Conservation (phyloP, 2,888 invertebrate genomes). For the Mesoligia furuncula region DNA sequence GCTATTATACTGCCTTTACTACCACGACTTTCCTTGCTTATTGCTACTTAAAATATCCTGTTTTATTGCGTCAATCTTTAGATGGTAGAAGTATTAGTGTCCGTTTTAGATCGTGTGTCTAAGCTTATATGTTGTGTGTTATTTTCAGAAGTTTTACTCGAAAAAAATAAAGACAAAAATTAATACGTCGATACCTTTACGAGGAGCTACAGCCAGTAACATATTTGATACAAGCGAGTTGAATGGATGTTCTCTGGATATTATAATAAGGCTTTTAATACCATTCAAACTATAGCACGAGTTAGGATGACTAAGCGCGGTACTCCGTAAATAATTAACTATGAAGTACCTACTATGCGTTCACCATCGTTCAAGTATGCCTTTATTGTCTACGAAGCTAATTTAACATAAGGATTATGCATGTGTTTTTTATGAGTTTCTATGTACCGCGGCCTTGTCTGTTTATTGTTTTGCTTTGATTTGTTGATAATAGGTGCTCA, state of each 20-base stretch:
- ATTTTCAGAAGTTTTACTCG: neutral
- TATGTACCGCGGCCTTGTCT: conserved; percentile 56
- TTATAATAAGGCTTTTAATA: conserved; percentile 29
- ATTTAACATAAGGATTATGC: conserved; percentile 57
- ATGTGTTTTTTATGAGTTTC: conserved; percentile 54
- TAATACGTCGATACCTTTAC: neutral
- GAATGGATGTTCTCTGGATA: conserved; percentile 3
- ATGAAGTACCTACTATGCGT: conserved; percentile 53
- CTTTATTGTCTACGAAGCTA: conserved; percentile 55
- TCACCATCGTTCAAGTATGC: conserved; percentile 55
- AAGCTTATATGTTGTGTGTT: neutral
- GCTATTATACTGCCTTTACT: conserved; percentile 73
- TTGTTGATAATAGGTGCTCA: conserved; percentile 55
- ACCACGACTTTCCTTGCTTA: conserved; percentile 61
- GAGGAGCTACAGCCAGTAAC: neutral
- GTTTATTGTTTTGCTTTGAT: conserved; percentile 56
- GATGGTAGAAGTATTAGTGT: conserved; percentile 2
- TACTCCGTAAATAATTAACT: conserved; percentile 50
- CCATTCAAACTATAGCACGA: conserved; percentile 21
- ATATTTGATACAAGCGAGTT: neutral
- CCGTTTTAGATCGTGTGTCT: neutral
- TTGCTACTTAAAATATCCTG: conserved; percentile 59
- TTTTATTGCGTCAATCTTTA: conserved; percentile 38
- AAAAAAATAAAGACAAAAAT: neutral
- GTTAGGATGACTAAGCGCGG: conserved; percentile 48